Base-by-base conservation (phyloP, 2,113 vertebrate species). In the Podilymbus podiceps region DNA sequence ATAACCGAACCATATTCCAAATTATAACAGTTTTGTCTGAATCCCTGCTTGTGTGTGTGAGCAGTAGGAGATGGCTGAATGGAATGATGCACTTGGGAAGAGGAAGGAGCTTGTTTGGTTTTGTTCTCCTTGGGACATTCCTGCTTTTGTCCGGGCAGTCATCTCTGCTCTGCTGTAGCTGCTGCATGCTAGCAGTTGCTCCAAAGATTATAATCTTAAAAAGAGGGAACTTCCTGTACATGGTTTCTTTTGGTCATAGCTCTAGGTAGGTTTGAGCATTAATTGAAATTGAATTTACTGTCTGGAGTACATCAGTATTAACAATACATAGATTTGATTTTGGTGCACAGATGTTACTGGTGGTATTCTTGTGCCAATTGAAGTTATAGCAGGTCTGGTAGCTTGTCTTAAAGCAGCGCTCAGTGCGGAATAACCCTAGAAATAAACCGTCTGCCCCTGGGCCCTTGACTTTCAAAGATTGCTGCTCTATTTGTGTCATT, bases 31-130 rank as follows among this genome's bases (percentile, higher is more conserved):
- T 78, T 82, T 53, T 52, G 58, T 40, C 17, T 12, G 44, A 44
- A 77, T 78, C 60, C 27, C 44, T 76, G 2, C 33, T 17, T 0
- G 1, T 42, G 6, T 49, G 22, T 47, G 21, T 76, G 69, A 77
- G 58, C 15, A 38, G 50, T 52, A 72, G 46, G 33, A 52, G 56
- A 22, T 59, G 18, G 30, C 47, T 78, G 59, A 74, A 66, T 55
- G 60, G 50, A 55, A 50, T 8, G 22, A 44, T 0, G 2, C 2
- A 3, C 28, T 77, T 0, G 1, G 84, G 44, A 68, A 66, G 53
- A 19, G 50, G 40, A 56, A 60, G 50, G 33, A 81, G 18, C 64
- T 81, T 58, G 23, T 0, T 56, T 62, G 74, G 35, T 6, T 47
- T 81, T 71, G 17, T 53, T 63, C 28, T 89, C 8, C 42, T 47